Percentiles rank a stretch among this genome's conserved stretches.
phyloP scores from a whole-genome alignment of 2,113 vertebrate genomes.

The Notarius lentiginosus region DNA sequence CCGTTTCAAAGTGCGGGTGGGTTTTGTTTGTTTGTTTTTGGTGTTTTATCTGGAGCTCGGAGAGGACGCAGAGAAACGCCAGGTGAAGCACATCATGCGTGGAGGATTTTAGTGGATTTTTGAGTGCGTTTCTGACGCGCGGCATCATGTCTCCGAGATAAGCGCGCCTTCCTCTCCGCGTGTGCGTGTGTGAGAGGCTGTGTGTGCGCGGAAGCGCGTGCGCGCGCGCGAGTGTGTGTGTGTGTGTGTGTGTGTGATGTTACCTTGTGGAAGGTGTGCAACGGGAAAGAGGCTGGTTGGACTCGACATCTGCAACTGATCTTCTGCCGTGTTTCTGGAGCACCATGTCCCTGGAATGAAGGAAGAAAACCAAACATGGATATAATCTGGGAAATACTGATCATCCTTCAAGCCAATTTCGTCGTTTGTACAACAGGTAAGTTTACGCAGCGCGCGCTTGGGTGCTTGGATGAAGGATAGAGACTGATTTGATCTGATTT shows the following conservation, averaged over 20 bases:
- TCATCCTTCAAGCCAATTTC: conserved; percentile 96
- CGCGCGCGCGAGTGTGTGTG: neutral
- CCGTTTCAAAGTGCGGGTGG: neutral
- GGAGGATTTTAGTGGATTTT: conserved; percentile 61
- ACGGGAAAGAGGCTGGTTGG: conserved; percentile 79
- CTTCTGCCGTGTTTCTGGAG: conserved; percentile 70
- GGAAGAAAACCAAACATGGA: conserved; percentile 92
- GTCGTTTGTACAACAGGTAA: conserved; percentile 96
- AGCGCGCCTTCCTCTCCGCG: conserved; percentile 66
- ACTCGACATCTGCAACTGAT: conserved; percentile 82
- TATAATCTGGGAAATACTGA: conserved; percentile 97
- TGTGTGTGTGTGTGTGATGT: conserved; percentile 79
- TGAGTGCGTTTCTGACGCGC: conserved; percentile 51
- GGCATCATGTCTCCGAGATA: conserved; percentile 56
- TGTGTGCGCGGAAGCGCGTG: neutral
- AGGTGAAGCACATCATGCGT: conserved; percentile 51
- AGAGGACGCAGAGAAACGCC: conserved; percentile 60
- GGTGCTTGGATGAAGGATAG: neutral
- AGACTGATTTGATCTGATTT: neutral
- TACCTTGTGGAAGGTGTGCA: conserved; percentile 81
- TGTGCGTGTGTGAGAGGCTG: neutral
- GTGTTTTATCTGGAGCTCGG: conserved; percentile 28
- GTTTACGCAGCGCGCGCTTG: conserved; percentile 44
- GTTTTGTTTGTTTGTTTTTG: conserved; percentile 7
- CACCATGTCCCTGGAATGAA: conserved; percentile 96